These are phyloP conservation scores for Netelia fuscicornis DNA, from an alignment of 2,888 invertebrate genomes.

Conservation along the genomic window DNA sequence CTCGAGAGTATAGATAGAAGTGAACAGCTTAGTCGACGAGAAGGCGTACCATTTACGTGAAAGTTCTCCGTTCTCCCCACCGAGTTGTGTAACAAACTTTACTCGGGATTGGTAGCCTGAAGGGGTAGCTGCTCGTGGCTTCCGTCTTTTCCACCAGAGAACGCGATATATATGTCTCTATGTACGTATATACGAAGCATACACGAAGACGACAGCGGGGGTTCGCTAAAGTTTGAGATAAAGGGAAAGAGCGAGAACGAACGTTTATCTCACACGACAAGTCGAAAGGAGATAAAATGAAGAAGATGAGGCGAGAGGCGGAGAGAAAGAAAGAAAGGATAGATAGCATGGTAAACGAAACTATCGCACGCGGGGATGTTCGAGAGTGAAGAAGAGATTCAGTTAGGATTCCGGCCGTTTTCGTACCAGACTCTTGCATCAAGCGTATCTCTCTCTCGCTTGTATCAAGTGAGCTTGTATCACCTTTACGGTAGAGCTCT, in stretches of 20 bases:
- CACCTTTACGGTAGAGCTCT: constrained; percentile 56
- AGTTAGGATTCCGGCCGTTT: constrained; percentile 82
- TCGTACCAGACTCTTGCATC: constrained; percentile 53
- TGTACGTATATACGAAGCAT: neutral
- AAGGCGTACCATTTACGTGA: constrained; percentile 66
- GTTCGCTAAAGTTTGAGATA: constrained; percentile 62
- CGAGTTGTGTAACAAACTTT: constrained; percentile 84
- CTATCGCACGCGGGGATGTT: constrained; percentile 42
- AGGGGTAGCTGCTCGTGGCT: constrained; percentile 76
- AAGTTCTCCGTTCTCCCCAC: constrained; percentile 70
- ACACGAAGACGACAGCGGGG: constrained; percentile 12
- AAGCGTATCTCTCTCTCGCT: constrained; percentile 54
- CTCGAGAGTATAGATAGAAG: constrained; percentile 7
- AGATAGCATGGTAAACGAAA: constrained; percentile 41
- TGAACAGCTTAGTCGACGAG: constrained; percentile 65
- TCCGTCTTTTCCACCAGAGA: constrained; percentile 49
- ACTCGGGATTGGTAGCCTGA: constrained; percentile 84
- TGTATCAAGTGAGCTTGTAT: constrained; percentile 35
- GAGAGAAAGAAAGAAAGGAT: constrained; percentile 62
- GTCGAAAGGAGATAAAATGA: constrained; percentile 28
- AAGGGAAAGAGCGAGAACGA: constrained; percentile 47
- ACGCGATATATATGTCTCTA: constrained; percentile 12
- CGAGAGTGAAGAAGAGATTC: constrained; percentile 78
- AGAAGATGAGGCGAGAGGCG: constrained; percentile 75
- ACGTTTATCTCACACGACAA: constrained; percentile 25